Percentiles rank a stretch among this genome's conserved stretches.
phyloP scores from a whole-genome alignment of 1,140 invertebrate genomes.

The Drosophila obscura region DNA sequence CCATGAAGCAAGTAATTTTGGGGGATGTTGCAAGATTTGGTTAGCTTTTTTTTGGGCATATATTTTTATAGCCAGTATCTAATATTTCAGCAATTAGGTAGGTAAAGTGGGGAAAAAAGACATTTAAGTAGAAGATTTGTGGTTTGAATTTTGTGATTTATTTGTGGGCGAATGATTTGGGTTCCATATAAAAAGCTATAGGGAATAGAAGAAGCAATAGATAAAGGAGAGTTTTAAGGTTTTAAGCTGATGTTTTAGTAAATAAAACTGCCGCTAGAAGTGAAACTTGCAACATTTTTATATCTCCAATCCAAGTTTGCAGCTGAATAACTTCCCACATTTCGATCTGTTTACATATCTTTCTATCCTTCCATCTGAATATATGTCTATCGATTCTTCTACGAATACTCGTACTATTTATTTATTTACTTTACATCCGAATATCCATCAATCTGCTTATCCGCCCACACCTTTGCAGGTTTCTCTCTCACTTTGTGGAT shows the following conservation, averaged over 20 bases:
- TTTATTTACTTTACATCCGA: conserved; percentile 7
- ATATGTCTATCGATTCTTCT: conserved; percentile 22
- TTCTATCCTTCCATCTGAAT: conserved; percentile 27
- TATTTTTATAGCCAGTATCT: conserved; percentile 34
- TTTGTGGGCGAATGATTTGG: background rate
- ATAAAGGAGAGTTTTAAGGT: no score
- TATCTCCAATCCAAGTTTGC: background rate
- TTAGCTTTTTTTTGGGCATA: conserved; percentile 19
- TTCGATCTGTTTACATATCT: conserved; percentile 27
- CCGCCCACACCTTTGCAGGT: conserved; percentile 19
- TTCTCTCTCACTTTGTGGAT: conserved; percentile 15
- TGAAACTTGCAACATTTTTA: background rate
- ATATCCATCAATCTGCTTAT: conserved; percentile 41
- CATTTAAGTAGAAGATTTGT: conserved; percentile 12
- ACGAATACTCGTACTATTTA: background rate
- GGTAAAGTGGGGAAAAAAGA: conserved; percentile 15
- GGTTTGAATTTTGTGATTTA: conserved; percentile 11
- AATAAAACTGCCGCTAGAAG: no score
- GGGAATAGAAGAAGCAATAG: no score
- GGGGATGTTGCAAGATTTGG: conserved; percentile 14
- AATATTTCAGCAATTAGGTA: conserved; percentile 38
- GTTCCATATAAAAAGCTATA: conserved; percentile 7
- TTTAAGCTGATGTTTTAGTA: no score
- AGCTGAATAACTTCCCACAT: background rate
- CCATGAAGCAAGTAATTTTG: no score